Percentiles rank a stretch among this genome's conserved stretches.
Evolutionary conservation across 2,888 invertebrate species (phyloP).

Genomic region (Parascotia fuliginaria): DNA sequence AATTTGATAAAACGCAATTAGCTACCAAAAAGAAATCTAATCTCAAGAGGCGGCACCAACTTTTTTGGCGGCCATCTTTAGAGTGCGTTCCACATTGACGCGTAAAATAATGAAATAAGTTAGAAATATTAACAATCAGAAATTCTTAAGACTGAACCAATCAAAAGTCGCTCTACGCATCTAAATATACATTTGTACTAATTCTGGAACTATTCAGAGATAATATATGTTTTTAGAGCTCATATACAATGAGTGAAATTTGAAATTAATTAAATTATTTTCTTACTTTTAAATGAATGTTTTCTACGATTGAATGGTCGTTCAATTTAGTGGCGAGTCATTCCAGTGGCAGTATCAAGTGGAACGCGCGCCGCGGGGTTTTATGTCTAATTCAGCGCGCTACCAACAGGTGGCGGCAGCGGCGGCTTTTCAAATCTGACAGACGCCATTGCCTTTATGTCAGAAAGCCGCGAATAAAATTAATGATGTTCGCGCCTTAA

Average conservation of each 20-base stretch:
- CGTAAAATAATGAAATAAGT: slow-evolving; percentile 50
- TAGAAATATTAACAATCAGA: slow-evolving; percentile 46
- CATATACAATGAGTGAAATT: slow-evolving; percentile 16
- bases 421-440: slow-evolving; percentile 83
- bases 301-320: slow-evolving; percentile 54
- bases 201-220: slow-evolving; percentile 13
- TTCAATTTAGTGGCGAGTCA: slow-evolving; percentile 68
- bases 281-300: slow-evolving; percentile 37
- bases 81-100: slow-evolving; percentile 64
- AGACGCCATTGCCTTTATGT: slow-evolving; percentile 84
- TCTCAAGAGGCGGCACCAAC: slow-evolving; percentile 70
- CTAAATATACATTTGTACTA: slow-evolving; percentile 14
- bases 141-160: slow-evolving; percentile 33
- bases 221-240: slow-evolving; percentile 8
- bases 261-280: slow-evolving; percentile 40
- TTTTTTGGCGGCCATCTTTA: slow-evolving; percentile 74
- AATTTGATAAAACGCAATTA: slow-evolving; percentile 86
- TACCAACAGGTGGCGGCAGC: slow-evolving; percentile 85
- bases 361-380: slow-evolving; percentile 76
- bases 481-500: slow-evolving; percentile 85
- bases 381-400: slow-evolving; percentile 81
- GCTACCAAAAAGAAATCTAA: slow-evolving; percentile 85
- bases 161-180: slow-evolving; percentile 18
- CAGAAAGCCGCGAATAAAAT: slow-evolving; percentile 85
- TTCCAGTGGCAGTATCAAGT: slow-evolving; percentile 82